phyloP scores from a whole-genome alignment of 2,888 invertebrate species.

The Calameuta pallipes region DNA sequence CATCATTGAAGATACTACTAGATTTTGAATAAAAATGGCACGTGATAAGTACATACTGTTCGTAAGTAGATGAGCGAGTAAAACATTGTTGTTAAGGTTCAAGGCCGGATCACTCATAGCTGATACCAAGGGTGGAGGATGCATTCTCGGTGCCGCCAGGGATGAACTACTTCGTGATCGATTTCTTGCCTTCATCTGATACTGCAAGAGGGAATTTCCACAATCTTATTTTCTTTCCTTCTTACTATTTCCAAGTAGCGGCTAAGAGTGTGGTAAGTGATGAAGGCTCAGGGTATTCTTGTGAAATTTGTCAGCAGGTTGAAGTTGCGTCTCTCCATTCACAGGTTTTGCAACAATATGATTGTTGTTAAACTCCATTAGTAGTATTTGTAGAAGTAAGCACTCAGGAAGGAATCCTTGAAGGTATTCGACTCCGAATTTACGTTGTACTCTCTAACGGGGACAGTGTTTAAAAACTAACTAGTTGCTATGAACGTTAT shows the following conservation, averaged over 20 bases:
- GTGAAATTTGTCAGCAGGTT: not conserved
- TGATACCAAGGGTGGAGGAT: conserved; percentile 75
- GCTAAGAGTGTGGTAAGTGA: not conserved
- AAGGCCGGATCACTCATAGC: conserved; percentile 83
- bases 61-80: conserved; percentile 86
- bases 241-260: not conserved
- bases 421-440: not conserved
- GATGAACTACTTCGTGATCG: conserved; percentile 71
- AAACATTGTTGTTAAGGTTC: conserved; percentile 75
- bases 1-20: not conserved
- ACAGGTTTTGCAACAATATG: not conserved
- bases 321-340: not conserved
- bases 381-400: not conserved
- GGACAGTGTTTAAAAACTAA: not conserved
- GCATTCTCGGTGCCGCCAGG: conserved; percentile 65
- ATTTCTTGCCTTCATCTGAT: conserved; percentile 65
- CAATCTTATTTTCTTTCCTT: not conserved
- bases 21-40: conserved; percentile 9
- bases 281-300: not conserved
- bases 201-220: conserved; percentile 39
- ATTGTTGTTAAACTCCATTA: not conserved
- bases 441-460: not conserved
- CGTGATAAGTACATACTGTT: conserved; percentile 69
- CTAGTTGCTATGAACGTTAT: not conserved
- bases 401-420: not conserved